Base-by-base conservation (phyloP, 2,888 invertebrate species). In the Pristionchus maxplancki region DNA sequence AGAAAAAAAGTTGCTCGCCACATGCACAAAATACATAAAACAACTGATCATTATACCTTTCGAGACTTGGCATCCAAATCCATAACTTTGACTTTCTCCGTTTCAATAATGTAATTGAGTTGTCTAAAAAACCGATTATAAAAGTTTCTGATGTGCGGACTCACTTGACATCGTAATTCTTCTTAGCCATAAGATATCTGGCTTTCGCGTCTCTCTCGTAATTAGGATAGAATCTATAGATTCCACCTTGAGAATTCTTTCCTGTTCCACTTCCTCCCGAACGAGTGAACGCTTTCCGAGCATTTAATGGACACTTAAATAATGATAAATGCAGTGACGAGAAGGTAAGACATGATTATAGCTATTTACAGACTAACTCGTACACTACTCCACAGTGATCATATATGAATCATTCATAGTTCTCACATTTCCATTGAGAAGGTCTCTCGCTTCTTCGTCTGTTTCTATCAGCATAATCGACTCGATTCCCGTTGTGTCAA, bases 401-500 rank as follows among this genome's bases (percentile, higher is more conserved):
- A 53, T 58, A n/a, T 20, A 31, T 17, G 24, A 8, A 17, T 20
- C 37, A 37, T 9, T 9, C 11, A 44, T 44, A 44, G 5, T 34
- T 40, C 89, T 88, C 31, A 93, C 91, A 58, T 90, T 78, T 67
- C 90, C 89, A 58, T 90, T 89, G 93, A 94, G 92, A 4, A 92
- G 34, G 1, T 90, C 81, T 62, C 93, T 90, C 6, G 93, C 93
- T 11, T 92, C 90, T 9, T 90, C 86, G 44, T 93, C 93, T 2
- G 81, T 64, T 28, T 92, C 92, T 5, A 93, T 48, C 34, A 94
- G 84, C 48, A 93, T 50, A 31, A 91, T 90, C 11, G 74, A 37
- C 78, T 93, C 93, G n/a, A 92, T 90, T 28, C 53, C 37, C 5
- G 53, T 34, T 82, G 84, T 87, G 74, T 93, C 93, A 24, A 93